Conservation (phyloP, 1,140 invertebrate genomes). For the Ptiloglossa arizonensis region DNA sequence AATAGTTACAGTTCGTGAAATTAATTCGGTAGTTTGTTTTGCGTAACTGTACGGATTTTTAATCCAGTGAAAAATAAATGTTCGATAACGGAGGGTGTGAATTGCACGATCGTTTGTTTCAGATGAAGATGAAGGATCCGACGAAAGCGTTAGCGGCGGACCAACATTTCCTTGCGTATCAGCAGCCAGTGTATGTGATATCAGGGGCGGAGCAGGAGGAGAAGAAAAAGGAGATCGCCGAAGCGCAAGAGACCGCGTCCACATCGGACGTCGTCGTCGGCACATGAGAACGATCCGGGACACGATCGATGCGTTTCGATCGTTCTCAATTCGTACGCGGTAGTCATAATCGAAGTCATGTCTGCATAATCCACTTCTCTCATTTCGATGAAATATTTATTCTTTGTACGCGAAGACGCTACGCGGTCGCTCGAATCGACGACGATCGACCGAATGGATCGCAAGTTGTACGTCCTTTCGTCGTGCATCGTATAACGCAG, state of each 20-base stretch:
- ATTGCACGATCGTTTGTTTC: too few relatives aligned
- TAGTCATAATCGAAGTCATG: conserved; percentile 35
- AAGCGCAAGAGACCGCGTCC: conserved; percentile 36
- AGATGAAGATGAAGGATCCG: conserved; percentile 77
- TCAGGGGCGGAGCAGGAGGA: conserved; percentile 77
- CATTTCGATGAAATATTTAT: conserved; percentile 55
- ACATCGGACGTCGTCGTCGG: conserved; percentile 43
- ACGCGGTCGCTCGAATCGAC: conserved; percentile 45
- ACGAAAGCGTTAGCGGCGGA: conserved; percentile 68
- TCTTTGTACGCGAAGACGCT: conserved; percentile 42
- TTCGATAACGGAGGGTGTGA: too few relatives aligned
- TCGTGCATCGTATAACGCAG: neutral
- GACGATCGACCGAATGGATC: conserved; percentile 52
- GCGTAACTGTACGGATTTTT: too few relatives aligned
- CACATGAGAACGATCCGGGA: conserved; percentile 20
- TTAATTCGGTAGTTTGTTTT: too few relatives aligned
- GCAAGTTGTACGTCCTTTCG: conserved; percentile 12
- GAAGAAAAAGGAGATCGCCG: conserved; percentile 54
- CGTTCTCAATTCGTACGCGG: conserved; percentile 21
- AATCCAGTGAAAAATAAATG: too few relatives aligned
- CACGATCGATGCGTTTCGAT: neutral
- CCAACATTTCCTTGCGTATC: conserved; percentile 76
- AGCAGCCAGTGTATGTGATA: conserved; percentile 79
- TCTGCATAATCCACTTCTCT: conserved; percentile 34
- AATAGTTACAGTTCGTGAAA: too few relatives aligned